Evolutionary conservation across 2,113 vertebrate genomes (phyloP).

Genomic region (Sula dactylatra): DNA sequence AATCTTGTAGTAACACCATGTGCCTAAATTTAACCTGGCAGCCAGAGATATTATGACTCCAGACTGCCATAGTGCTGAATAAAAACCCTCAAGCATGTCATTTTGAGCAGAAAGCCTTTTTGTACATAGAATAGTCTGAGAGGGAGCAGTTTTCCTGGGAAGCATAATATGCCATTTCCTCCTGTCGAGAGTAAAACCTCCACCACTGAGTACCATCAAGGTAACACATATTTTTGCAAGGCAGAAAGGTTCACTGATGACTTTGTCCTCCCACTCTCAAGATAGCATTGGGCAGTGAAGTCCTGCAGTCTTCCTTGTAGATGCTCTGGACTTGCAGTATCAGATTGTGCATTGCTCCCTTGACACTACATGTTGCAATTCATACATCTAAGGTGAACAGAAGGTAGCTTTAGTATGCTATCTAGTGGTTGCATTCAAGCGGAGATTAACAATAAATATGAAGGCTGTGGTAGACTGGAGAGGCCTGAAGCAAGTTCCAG

Average conservation of each 20-base stretch:
- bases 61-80: neutral
- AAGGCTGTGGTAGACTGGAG: neutral
- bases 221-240: neutral
- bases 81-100: accelerated
- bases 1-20: neutral
- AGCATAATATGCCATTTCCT: neutral
- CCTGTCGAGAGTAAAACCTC: neutral
- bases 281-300: neutral
- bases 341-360: neutral
- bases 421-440: neutral
- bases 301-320: neutral
- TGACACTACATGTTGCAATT: neutral
- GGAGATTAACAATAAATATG: neutral
- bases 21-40: neutral
- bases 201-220: neutral
- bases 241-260: neutral
- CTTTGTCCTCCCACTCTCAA: neutral
- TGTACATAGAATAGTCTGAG: neutral
- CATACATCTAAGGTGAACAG: neutral
- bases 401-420: neutral
- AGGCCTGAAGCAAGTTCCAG: neutral
- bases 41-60: neutral
- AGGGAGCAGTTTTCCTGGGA: neutral
- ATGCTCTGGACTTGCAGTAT: neutral
- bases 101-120: neutral